phyloP scores from a whole-genome alignment of 2,888 invertebrate genomes.

The Pherbina coryleti region DNA sequence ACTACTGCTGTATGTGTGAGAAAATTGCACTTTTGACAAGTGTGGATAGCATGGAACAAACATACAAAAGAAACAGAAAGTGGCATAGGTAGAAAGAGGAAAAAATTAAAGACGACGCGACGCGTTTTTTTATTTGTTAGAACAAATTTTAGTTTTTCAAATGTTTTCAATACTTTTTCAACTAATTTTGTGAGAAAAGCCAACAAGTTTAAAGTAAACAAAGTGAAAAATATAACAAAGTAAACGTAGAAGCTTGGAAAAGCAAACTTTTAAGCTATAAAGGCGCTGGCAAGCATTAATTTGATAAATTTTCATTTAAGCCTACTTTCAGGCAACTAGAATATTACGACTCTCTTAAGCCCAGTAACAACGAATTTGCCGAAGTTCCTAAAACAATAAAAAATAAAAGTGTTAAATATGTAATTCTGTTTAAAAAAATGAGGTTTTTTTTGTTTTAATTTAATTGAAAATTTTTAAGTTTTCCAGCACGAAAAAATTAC shows the following conservation, averaged over 20 bases:
- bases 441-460: neutral
- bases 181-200: neutral
- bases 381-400: slow-evolving; percentile 26
- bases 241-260: neutral
- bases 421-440: neutral
- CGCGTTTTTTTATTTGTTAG: slow-evolving; percentile 36
- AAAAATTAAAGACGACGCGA: slow-evolving; percentile 35
- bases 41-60: slow-evolving; percentile 2
- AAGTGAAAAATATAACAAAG: neutral
- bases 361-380: slow-evolving; percentile 31
- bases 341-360: neutral
- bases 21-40: slow-evolving; percentile 19
- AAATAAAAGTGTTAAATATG: neutral
- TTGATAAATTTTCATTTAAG: neutral
- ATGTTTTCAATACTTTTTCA: neutral
- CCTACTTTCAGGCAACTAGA: slow-evolving; percentile 11
- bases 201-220: neutral
- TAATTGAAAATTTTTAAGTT: neutral
- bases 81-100: slow-evolving; percentile 17
- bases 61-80: slow-evolving; percentile 30
- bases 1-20: neutral
- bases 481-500: slow-evolving; percentile 7
- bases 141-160: slow-evolving; percentile 8
- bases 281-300: neutral
- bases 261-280: neutral